Conservation (phyloP, 2,113 vertebrate species). For the Coryphaenoides rupestris region DNA sequence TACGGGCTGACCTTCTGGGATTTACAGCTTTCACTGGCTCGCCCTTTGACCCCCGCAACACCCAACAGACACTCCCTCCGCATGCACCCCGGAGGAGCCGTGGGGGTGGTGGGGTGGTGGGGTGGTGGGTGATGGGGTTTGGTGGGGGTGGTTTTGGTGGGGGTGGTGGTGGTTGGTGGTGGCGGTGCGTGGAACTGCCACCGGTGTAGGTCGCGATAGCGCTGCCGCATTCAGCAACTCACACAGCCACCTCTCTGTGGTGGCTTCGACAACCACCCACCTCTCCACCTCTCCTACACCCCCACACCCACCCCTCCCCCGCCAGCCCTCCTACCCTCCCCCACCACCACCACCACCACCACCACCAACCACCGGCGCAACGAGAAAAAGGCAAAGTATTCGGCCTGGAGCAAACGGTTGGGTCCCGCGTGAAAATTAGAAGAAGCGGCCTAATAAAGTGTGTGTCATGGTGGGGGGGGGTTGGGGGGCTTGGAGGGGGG, state of each 20-base stretch:
- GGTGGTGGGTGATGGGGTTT: too few species aligned
- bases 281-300: slow-evolving; percentile 11
- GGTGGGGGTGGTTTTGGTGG: too few species aligned
- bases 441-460: slow-evolving; percentile 72
- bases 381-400: slow-evolving; percentile 55
- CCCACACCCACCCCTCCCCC: neutral
- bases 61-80: slow-evolving; percentile 59
- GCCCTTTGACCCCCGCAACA: slow-evolving; percentile 59
- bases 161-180: too few species aligned
- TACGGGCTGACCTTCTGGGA: slow-evolving; percentile 68
- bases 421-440: slow-evolving; percentile 71
- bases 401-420: slow-evolving; percentile 62
- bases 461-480: slow-evolving; percentile 62
- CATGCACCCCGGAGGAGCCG: slow-evolving; percentile 39
- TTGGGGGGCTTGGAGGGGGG: neutral
- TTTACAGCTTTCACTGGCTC: slow-evolving; percentile 71
- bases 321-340: slow-evolving; percentile 53
- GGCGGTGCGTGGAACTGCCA: slow-evolving; percentile 31
- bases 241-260: slow-evolving; percentile 59
- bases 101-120: too few species aligned
- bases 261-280: slow-evolving; percentile 42
- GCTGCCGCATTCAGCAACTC: slow-evolving; percentile 64
- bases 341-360: slow-evolving; percentile 40
- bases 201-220: slow-evolving; percentile 41
- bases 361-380: slow-evolving; percentile 19